phyloP scores from a whole-genome alignment of 2,113 vertebrate genomes.

The Clarias macrocephalus region DNA sequence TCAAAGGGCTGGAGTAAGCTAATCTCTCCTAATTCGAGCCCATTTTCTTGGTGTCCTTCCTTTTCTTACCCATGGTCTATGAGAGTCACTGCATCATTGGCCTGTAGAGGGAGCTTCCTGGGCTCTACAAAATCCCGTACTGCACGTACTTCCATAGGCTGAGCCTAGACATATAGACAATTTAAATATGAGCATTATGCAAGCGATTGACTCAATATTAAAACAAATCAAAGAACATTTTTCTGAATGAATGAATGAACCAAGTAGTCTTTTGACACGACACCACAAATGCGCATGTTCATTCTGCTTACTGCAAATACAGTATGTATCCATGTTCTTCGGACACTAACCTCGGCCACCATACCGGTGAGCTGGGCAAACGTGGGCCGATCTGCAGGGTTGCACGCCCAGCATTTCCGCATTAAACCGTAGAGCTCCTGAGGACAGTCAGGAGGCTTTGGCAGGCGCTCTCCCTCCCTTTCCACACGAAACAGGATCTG shows the following conservation, averaged over 20 bases:
- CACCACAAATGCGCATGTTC: background rate
- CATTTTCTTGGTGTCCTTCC: background rate
- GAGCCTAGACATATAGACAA: conserved; percentile 66
- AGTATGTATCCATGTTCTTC: background rate
- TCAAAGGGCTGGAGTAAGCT: conserved; percentile 3
- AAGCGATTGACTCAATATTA: background rate
- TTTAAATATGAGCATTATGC: background rate
- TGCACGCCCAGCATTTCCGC: conserved; percentile 80
- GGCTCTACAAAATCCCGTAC: conserved; percentile 74
- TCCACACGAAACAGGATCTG: conserved; percentile 82
- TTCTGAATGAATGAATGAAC: background rate
- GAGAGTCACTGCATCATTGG: conserved; percentile 78
- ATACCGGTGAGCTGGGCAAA: conserved; percentile 72
- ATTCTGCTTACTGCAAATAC: background rate
- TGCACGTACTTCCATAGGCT: conserved; percentile 75
- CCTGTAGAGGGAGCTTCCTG: conserved; percentile 74
- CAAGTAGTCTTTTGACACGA: background rate
- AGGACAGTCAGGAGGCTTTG: conserved; percentile 78
- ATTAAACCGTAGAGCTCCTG: conserved; percentile 78
- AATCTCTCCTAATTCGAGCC: conserved; percentile 20
- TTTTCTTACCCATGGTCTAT: conserved; percentile 77
- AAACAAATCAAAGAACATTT: background rate
- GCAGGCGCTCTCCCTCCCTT: conserved; percentile 76
- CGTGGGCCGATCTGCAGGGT: conserved; percentile 74
- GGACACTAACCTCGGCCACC: conserved; percentile 76